These are phyloP conservation scores for Athene noctua DNA, from an alignment of 2,113 vertebrate species.

Conservation along the genomic window DNA sequence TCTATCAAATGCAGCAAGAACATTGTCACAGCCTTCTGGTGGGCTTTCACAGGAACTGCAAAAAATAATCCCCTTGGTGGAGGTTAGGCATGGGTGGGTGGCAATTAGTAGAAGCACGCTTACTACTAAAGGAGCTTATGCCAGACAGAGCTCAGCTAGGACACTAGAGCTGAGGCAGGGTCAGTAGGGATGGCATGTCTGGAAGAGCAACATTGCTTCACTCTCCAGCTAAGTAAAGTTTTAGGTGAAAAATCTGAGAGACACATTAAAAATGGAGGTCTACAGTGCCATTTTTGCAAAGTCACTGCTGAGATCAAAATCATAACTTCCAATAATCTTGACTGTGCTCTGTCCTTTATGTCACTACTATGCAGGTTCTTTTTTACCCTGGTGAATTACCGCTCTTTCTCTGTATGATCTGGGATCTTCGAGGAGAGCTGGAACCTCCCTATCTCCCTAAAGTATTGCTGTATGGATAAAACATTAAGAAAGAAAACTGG, in stretches of 20 bases:
- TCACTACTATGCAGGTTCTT: neutral
- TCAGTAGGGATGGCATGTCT: neutral
- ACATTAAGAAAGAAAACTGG: constrained; percentile 12
- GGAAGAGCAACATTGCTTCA: neutral
- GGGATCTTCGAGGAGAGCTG: neutral
- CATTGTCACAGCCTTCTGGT: neutral
- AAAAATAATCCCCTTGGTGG: neutral
- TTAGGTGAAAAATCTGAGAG: neutral
- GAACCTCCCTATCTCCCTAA: neutral
- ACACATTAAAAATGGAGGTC: neutral
- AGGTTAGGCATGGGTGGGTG: neutral
- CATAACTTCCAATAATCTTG: neutral
- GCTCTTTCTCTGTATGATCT: neutral
- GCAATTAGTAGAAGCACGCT: neutral
- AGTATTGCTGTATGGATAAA: neutral
- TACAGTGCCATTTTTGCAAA: neutral
- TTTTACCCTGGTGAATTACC: neutral
- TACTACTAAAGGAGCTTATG: neutral
- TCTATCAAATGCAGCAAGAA: neutral
- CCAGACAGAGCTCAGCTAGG: neutral
- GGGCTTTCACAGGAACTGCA: neutral
- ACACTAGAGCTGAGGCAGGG: neutral
- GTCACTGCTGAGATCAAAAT: neutral
- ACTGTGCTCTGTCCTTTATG: neutral
- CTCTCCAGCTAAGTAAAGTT: neutral